A percentile compares a stretch with the other conserved stretches of the same genome.
phyloP scores from a whole-genome alignment of 2,797 vertebrate genomes.

The Chaunax sp. region DNA sequence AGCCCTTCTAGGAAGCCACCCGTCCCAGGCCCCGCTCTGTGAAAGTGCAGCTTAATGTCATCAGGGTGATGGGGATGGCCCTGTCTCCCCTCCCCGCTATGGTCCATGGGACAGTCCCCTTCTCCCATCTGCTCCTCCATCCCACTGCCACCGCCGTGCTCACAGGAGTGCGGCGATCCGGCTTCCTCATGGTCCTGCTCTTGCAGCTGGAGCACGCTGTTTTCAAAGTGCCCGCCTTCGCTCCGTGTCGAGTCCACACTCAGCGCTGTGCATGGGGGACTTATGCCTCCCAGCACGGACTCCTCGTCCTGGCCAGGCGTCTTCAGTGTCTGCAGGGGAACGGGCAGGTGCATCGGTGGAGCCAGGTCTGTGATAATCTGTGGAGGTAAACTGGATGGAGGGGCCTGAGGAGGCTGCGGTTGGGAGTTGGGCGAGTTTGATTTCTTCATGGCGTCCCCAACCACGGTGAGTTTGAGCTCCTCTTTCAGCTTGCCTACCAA shows the following conservation, averaged over 20 bases:
- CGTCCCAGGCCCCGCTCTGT: constrained; percentile 87
- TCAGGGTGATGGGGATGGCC: constrained; percentile 80
- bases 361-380: constrained; percentile 85
- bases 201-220: constrained; percentile 95
- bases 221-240: constrained; percentile 92
- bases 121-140: constrained; percentile 79
- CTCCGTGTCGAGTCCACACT: constrained; percentile 91
- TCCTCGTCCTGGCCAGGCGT: constrained; percentile 84
- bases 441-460: constrained; percentile 83
- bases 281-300: constrained; percentile 75
- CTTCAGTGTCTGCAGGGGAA: constrained; percentile 74
- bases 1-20: constrained; percentile 97
- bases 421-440: constrained; percentile 71
- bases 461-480: constrained; percentile 86
- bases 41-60: constrained; percentile 96
- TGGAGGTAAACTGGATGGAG: constrained; percentile 67
- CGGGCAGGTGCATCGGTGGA: constrained; percentile 76
- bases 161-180: constrained; percentile 82
- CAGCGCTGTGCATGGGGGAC: constrained; percentile 86
- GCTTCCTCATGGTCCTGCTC: constrained; percentile 90
- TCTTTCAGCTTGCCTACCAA: constrained; percentile 90
- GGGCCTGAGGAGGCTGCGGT: constrained; percentile 68
- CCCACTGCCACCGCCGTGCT: constrained; percentile 81
- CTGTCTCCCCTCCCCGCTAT: constrained; percentile 59
- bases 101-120: constrained; percentile 74